Conservation (phyloP, 1,140 invertebrate genomes). For the Metopolophium dirhodum region DNA sequence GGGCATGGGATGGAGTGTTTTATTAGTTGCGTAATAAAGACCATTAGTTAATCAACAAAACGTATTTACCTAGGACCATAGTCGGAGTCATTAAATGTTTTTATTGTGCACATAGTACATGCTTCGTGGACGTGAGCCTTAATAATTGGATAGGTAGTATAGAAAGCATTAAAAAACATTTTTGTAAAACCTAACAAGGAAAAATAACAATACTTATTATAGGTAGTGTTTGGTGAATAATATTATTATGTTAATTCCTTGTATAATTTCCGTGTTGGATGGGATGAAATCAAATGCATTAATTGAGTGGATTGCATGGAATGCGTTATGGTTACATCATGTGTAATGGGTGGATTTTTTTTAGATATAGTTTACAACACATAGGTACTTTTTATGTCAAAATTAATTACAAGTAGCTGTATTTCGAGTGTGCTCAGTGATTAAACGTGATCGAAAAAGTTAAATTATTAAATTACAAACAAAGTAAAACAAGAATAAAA, state of each 20-base stretch:
- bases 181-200: background rate
- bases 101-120: background rate
- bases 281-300: background rate
- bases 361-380: background rate
- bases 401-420: background rate
- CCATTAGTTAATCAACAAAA: slow-evolving; percentile 52
- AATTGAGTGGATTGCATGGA: background rate
- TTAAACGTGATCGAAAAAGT: background rate
- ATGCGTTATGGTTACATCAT: background rate
- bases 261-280: background rate
- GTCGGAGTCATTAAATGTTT: slow-evolving; percentile 28
- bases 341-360: background rate
- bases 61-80: background rate
- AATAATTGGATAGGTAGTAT: background rate
- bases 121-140: background rate
- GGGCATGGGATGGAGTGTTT: slow-evolving; percentile 36
- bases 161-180: background rate
- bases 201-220: background rate
- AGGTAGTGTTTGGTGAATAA: background rate
- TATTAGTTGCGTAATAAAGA: slow-evolving; percentile 47
- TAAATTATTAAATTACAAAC: background rate
- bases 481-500: background rate
- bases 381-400: background rate
- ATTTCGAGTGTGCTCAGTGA: background rate
- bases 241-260: background rate